Evolutionary conservation across 2,113 vertebrate species (phyloP).

Genomic region (Hyaena hyaena): DNA sequence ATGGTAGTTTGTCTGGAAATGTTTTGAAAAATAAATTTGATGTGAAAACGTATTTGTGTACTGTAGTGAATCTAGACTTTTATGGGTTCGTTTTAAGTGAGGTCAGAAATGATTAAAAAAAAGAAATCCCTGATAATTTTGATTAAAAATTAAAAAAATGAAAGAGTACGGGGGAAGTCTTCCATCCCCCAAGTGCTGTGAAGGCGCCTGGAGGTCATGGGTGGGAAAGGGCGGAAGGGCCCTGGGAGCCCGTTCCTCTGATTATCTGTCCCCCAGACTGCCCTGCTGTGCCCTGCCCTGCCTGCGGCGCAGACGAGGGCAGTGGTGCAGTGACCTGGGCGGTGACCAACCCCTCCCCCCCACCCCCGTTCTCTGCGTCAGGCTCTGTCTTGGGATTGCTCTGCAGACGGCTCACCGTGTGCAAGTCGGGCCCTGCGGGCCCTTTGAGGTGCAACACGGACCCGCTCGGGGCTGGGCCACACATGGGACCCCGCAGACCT

Average conservation of each 20-base stretch:
- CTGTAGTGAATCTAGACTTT: background rate
- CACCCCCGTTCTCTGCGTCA: accelerated
- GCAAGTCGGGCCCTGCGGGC: background rate
- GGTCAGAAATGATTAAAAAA: background rate
- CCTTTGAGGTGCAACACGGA: background rate
- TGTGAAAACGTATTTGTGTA: background rate
- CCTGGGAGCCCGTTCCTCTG: accelerated
- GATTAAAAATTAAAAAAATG: too few relatives aligned
- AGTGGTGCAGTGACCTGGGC: accelerated
- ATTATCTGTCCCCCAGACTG: background rate
- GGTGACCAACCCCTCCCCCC: background rate
- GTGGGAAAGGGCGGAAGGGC: accelerated
- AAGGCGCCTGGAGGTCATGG: accelerated
- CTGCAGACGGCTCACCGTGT: accelerated
- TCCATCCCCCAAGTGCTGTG: accelerated
- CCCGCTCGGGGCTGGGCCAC: accelerated
- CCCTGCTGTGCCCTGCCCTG: background rate
- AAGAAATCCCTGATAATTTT: background rate
- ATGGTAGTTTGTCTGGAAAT: background rate
- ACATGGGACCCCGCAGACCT: too few relatives aligned
- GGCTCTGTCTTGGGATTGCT: accelerated
- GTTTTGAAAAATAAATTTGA: conserved; percentile 36
- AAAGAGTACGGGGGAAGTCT: background rate
- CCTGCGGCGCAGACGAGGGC: accelerated
- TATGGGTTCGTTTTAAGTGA: conserved; percentile 24